Conservation (phyloP, 2,113 vertebrate genomes). For the Heterotilapia buettikoferi region DNA sequence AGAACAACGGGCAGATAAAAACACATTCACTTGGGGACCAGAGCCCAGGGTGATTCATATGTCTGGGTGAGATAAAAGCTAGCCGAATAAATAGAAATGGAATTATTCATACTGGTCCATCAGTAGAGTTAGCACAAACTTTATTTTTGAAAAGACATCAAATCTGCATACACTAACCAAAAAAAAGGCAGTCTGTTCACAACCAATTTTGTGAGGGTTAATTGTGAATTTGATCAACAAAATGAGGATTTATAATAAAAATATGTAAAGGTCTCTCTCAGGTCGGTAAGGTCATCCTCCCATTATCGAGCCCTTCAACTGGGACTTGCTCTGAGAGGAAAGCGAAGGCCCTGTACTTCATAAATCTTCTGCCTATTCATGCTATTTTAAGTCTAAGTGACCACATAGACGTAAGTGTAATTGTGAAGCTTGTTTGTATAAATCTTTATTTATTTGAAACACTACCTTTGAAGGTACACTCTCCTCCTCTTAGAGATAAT, state of each 20-base stretch:
- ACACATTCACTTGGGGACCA: conserved; percentile 10
- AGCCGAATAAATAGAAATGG: conserved; percentile 40
- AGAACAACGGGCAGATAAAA: conserved; percentile 47
- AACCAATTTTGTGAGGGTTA: neutral
- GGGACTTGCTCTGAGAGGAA: conserved; percentile 18
- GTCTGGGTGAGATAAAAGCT: conserved; percentile 62
- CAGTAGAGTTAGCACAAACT: neutral
- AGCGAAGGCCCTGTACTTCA: conserved; percentile 1
- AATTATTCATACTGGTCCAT: conserved; percentile 45
- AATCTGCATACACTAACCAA: neutral
- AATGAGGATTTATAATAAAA: neutral
- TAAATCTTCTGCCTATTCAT: conserved; percentile 18
- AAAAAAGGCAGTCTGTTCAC: neutral
- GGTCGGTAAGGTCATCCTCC: neutral
- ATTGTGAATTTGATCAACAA: neutral
- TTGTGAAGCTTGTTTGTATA: conserved; percentile 2
- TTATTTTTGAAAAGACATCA: conserved; percentile 8
- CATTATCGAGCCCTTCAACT: neutral
- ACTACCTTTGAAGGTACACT: neutral
- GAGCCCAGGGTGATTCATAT: conserved; percentile 49
- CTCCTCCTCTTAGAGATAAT: conserved; percentile 46
- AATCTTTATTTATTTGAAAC: conserved; percentile 40
- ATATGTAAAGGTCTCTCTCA: neutral
- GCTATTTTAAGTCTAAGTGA: conserved; percentile 33
- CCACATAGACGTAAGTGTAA: conserved; percentile 5